Evolutionary conservation across 2,888 invertebrate species (phyloP), one percentile per base, ranked within the genome.

Genomic region (Sphaerophoria taeniata): DNA sequence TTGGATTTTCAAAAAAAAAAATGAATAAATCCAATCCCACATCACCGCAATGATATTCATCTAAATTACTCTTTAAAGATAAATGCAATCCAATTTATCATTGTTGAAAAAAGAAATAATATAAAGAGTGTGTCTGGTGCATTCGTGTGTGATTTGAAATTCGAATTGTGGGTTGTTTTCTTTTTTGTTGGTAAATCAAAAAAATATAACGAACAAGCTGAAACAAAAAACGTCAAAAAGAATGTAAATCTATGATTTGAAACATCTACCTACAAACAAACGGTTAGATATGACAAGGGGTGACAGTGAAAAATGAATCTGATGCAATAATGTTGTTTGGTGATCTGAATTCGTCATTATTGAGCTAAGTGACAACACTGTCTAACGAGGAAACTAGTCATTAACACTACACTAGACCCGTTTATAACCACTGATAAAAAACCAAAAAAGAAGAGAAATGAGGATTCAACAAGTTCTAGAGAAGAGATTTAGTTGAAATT

Each of bases 41-140:
- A 76, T 81, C 76, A 61, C 61, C 71, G 51, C n/a, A 81, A 73
- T 39, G 39, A 78, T 83, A 78, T 77, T 78, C 78, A 83, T 78
- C 82, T 82, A 82, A 82, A 82, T 82, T 72, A 77, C 82, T 72
- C 77, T 56, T 47, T 61, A 82, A 55, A 67, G 72, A 82, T 73
- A 77, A 76, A 82, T 69, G 47, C 72, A 72, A 61, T 61, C 51
- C 76, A 60, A 82, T 81, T 81, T 76, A 72, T 81, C 81, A 81
- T 76, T 65, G 36, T 24, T 24, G 24, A 24, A 24, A 24, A 24
- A 24, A 24, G 24, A 24, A 24, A 16, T 39, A 76, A 72, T 76
- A 67, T 76, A 76, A 77, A n/a, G n/a, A 45, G 45, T 45, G 45
- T 43, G 9, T 39, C 39, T 39, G n/a, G 0, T 39, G 39, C 12